Conservation (phyloP, 2,888 invertebrate species). For the Tetragonisca angustula region DNA sequence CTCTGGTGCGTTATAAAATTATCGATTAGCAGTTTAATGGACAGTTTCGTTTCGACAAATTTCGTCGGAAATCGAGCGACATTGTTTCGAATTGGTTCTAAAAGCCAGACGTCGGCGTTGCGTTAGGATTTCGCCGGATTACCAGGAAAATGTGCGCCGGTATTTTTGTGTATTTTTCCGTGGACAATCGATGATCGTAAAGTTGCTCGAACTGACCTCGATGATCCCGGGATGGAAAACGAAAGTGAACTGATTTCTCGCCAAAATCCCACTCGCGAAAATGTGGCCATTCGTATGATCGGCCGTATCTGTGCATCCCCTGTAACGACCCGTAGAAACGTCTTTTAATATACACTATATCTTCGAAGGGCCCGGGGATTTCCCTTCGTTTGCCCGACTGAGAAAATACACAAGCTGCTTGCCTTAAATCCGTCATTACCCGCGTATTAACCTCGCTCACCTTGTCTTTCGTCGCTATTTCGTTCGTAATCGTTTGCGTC, state of each 20-base stretch:
- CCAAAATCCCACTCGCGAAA: conserved; percentile 78
- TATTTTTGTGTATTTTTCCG: not conserved
- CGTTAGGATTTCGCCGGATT: not conserved
- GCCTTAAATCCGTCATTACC: conserved; percentile 65
- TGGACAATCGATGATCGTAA: conserved; percentile 40
- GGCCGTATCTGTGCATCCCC: conserved; percentile 76
- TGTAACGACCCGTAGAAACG: conserved; percentile 76
- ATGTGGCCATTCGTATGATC: conserved; percentile 84
- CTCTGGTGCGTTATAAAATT: not conserved
- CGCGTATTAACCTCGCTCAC: conserved; percentile 33
- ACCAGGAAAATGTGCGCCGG: not conserved
- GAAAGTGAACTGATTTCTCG: conserved; percentile 73
- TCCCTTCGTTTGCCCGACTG: conserved; percentile 57
- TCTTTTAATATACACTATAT: conserved; percentile 84
- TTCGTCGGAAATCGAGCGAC: not conserved
- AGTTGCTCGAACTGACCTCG: conserved; percentile 47
- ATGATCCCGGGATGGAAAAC: conserved; percentile 54
- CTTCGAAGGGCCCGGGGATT: conserved; percentile 79
- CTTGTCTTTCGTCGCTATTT: not conserved
- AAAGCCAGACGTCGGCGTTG: not conserved
- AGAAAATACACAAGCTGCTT: conserved; percentile 50
- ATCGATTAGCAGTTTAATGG: not conserved
- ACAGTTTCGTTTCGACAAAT: not conserved
- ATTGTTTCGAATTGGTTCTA: not conserved
- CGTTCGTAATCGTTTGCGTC: not conserved